Evolutionary conservation across 2,113 vertebrate species (phyloP), one percentile per base, ranked within the genome.

Genomic region (Bettongia penicillata): DNA sequence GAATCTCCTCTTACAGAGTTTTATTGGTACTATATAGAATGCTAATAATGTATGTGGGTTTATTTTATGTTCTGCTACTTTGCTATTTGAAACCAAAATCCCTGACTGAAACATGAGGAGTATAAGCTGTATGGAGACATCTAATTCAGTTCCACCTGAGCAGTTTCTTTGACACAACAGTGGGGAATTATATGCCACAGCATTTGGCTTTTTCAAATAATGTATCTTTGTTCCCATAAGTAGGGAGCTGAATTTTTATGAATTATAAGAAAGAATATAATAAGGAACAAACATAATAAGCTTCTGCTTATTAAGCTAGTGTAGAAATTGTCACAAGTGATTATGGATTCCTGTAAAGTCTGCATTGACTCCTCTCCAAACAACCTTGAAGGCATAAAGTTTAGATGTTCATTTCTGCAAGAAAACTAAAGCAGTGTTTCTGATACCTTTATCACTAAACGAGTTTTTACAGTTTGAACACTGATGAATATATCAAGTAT

Each of bases 251-350:
- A 47, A 16, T 51, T 94, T 94, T 94, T 91, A 50, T 49, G 89
- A 68, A 90, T 84, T 93, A 94, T 24, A 94, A 55, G 28, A 96
- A 93, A 96, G 51, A 89, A 95, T 61, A 43, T 49, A 51, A 95
- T 51, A 90, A 94, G 95, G n/a, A 90, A 94, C 91, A n/a, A 48
- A 92, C 43, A 92, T 50, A 28, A 55, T 43, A 28, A 91, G 49
- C 53, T 92, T 68, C 53, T 91, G 53, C 49, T 93, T 93, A 91
- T 94, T 89, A 94, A 95, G 94, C 77, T 92, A 68, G 37, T 90
- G 7, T 53, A 28, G 94, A 93, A 96, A 96, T 90, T 95, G 28
- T 49, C 55, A 96, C 90, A 68, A 90, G 43, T 91, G 91, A 89
- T 61, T 57, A 26, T 52, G 24, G 57, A 84, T 90, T 95, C 96